These are phyloP conservation scores for Monopis laevigella DNA, from an alignment of 2,888 invertebrate species.

Conservation along the genomic window DNA sequence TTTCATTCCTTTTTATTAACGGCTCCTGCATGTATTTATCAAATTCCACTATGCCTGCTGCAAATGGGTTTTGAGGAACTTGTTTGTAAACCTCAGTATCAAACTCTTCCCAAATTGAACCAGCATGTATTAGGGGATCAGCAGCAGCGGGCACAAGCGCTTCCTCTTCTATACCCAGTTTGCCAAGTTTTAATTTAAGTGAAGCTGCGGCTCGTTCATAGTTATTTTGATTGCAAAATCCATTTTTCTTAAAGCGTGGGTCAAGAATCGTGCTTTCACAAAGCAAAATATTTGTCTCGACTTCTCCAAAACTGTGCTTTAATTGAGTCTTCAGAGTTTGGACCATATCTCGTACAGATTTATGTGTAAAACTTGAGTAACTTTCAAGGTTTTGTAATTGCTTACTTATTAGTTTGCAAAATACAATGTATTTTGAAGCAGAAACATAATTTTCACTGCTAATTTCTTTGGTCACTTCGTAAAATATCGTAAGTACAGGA, in stretches of 20 bases:
- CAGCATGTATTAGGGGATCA: not conserved
- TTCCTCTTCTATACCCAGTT: not conserved
- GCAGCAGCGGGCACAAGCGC: not conserved
- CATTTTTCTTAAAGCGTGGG: conserved; percentile 12
- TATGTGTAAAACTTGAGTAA: not conserved
- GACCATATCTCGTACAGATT: not conserved
- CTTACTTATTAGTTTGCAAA: not conserved
- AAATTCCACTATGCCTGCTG: conserved; percentile 20
- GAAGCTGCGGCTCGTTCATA: not conserved
- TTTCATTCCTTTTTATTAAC: conserved; percentile 13
- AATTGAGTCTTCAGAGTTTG: conserved; percentile 1
- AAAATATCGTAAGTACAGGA: conserved; percentile 15
- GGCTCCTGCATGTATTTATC: conserved; percentile 20
- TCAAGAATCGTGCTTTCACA: conserved; percentile 11
- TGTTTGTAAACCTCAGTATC: conserved; percentile 3
- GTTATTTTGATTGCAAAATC: conserved; percentile 7
- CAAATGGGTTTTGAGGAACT: conserved; percentile 17
- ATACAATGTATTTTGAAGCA: conserved; percentile 13
- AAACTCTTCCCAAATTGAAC: conserved; percentile 7
- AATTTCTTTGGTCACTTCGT: conserved; percentile 15
- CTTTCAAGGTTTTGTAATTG: not conserved
- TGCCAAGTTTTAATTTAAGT: conserved; percentile 1
- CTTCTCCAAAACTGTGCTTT: not conserved
- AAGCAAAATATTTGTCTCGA: conserved; percentile 1
- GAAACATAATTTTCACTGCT: conserved; percentile 13